Base-by-base conservation (phyloP, 53 echinoderm and acorn worm genomes). In the Patiria pectinifera region DNA sequence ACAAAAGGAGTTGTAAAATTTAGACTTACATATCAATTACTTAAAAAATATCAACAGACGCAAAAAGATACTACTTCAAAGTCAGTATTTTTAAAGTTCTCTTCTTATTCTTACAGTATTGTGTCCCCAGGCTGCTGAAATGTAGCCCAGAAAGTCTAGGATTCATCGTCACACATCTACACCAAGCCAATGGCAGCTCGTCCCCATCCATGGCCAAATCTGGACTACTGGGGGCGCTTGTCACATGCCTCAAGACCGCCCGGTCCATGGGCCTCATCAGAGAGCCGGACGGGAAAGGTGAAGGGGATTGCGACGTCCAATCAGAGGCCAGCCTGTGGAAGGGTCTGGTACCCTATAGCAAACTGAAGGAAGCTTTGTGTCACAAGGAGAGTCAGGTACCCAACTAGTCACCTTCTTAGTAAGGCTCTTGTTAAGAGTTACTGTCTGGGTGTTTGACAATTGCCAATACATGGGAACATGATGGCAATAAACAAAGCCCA, bases 241-340 rank as follows among this genome's bases (percentile, higher is more conserved):
- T 96, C 76, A 96, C 95, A 0, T 96, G 98, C 91, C 94, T 98
- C 5, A 98, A 98, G 92, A 95, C 91, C 6, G 94, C 95, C 6
- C 94, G 96, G 63, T 62, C 93, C 19, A 87, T 92, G 69, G 97
- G 97, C 6, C 75, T 96, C 8, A 91, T 97, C 45, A 53, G 53
- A 53, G 58, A 91, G 85, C 75, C 46, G 43, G 14, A 21, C 21
- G 60, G 46, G 43, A 18, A 76, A 10, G 35, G 85, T 53, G 70
- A 23, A 10, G 59, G n/a, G 12, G 82, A 45, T 22, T 69, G 86
- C 59, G 84, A 74, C 13, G 70, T 35, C 13, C 45, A 72, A 71
- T 48, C 76, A 24, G 83, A 75, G 47, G 91, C 35, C 48, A 47
- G 45, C 59, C 69, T 96, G 45, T 98, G 99, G 99, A 94, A 93